A percentile compares a stretch with the other conserved stretches of the same genome.
Conservation (phyloP, 2,797 vertebrate genomes). For the Xenopus petersii region DNA sequence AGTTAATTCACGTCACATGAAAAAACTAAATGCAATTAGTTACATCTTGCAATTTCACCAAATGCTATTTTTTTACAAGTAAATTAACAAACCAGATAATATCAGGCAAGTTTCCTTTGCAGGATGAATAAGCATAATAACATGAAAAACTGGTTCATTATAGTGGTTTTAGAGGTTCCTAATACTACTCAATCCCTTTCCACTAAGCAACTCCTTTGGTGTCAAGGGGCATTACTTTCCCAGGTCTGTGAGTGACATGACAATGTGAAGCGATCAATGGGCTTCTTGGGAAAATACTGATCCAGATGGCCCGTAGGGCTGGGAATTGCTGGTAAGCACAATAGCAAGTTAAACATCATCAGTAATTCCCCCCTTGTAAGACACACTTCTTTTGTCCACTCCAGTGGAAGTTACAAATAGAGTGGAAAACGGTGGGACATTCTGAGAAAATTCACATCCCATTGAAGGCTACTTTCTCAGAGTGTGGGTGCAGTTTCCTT, state of each 20-base stretch:
- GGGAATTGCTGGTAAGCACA: slow-evolving; percentile 60
- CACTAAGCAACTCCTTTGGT: slow-evolving; percentile 55
- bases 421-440: slow-evolving; percentile 71
- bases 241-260: slow-evolving; percentile 54
- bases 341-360: slow-evolving; percentile 56
- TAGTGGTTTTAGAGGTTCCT: slow-evolving; percentile 27
- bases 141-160: neutral
- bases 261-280: slow-evolving; percentile 60
- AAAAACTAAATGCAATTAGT: too few species aligned
- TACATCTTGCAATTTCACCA: too few species aligned
- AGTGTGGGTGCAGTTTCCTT: slow-evolving; percentile 8
- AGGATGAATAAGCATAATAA: too few species aligned
- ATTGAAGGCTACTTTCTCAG: slow-evolving; percentile 34
- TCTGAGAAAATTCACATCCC: slow-evolving; percentile 53
- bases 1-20: too few species aligned
- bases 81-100: too few species aligned
- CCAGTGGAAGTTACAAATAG: slow-evolving; percentile 65
- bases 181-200: slow-evolving; percentile 36
- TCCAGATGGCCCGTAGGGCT: slow-evolving; percentile 66
- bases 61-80: too few species aligned
- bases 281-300: slow-evolving; percentile 60
- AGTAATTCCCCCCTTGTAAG: slow-evolving; percentile 64
- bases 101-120: too few species aligned
- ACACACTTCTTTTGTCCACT: slow-evolving; percentile 72
- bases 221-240: slow-evolving; percentile 64